Evolutionary conservation across 2,113 vertebrate species (phyloP), one percentile per base, ranked within the genome.

Genomic region (Petrocephalus zakoni): DNA sequence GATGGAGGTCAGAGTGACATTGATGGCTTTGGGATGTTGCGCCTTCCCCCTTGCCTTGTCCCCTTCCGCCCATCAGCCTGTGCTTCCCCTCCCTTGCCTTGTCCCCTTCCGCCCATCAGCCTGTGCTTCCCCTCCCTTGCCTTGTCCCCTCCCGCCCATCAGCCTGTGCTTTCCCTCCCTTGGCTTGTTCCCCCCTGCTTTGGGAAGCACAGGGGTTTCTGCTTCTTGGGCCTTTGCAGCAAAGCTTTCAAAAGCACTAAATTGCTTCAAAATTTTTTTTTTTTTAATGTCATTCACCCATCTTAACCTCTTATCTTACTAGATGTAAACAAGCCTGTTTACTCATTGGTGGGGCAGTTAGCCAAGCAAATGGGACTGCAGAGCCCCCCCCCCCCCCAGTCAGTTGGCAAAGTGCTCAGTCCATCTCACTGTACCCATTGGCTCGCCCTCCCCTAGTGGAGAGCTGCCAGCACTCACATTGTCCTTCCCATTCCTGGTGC

Each of bases 341-440:
- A 53, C 86, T 47, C 29, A 87, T 47, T 68, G 29, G 56, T 87
- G 58, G 37, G 42, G 25, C 84, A 85, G 51, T 34, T 11, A n/a
- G n/a, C 37, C 11, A 47, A 47, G 34, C 6, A 13, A 5, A 82
- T 47, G 15, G 2, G 17, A 46, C 34, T 46, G 78, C 78, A 42
- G 89, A 84, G 78, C 25, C 90, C 91, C 90, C 89, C 91, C 91
- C 51, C 15, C 75, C 25, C 2, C 87, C 2, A 0, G 2, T 34
- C 15, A 58, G 47, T 68, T 68, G 34, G 58, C 47, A 37, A 21
- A 64, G 58, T 58, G 61, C 64, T 75, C 29, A 52, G 15, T 49
- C 87, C 25, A 61, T 61, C 11, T 75, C 25, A n/a, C 61, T 52
- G 87, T 52, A 5, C 87, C 87, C 46, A 75, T 72, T 68, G 37